phyloP scores from a whole-genome alignment of 2,888 invertebrate genomes.

The Drosophila conformis region DNA sequence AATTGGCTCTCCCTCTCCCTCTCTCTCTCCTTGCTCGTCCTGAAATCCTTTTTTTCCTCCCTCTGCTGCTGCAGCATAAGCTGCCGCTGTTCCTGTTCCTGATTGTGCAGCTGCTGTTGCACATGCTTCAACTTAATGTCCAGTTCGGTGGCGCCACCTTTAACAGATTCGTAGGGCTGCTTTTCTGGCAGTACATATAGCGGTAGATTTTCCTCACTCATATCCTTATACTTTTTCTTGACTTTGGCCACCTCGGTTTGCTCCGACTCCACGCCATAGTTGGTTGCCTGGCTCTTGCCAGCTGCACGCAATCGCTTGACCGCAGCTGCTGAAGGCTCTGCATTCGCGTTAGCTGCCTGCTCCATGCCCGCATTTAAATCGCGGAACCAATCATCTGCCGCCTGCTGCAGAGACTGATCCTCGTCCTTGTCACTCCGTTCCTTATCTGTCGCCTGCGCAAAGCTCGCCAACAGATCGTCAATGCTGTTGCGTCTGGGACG shows the following conservation, averaged over 20 bases:
- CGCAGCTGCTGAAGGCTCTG: neutral
- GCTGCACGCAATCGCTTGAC: slow-evolving; percentile 26
- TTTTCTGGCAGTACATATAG: neutral
- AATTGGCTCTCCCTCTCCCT: neutral
- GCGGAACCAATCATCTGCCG: slow-evolving; percentile 72
- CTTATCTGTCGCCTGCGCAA: slow-evolving; percentile 39
- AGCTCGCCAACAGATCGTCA: slow-evolving; percentile 67
- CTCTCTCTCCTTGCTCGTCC: neutral
- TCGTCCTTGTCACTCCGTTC: slow-evolving; percentile 27
- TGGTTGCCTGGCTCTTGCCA: neutral
- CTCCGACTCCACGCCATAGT: slow-evolving; percentile 37
- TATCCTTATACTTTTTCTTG: slow-evolving; percentile 55
- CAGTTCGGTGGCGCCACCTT: slow-evolving; percentile 26
- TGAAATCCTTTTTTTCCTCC: neutral
- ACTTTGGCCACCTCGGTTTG: slow-evolving; percentile 61
- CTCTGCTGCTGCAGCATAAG: neutral
- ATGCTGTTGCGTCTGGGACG: slow-evolving; percentile 69
- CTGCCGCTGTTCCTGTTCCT: slow-evolving; percentile 21
- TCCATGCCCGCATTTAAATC: slow-evolving; percentile 41
- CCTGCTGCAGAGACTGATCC: slow-evolving; percentile 36
- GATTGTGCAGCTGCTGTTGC: slow-evolving; percentile 25
- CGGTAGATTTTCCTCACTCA: neutral
- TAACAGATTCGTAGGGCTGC: neutral
- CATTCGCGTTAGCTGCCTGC: neutral
- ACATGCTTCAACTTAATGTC: slow-evolving; percentile 47